Base-by-base conservation (phyloP, 2,888 invertebrate species). In the Neocrepidodera transversa region DNA sequence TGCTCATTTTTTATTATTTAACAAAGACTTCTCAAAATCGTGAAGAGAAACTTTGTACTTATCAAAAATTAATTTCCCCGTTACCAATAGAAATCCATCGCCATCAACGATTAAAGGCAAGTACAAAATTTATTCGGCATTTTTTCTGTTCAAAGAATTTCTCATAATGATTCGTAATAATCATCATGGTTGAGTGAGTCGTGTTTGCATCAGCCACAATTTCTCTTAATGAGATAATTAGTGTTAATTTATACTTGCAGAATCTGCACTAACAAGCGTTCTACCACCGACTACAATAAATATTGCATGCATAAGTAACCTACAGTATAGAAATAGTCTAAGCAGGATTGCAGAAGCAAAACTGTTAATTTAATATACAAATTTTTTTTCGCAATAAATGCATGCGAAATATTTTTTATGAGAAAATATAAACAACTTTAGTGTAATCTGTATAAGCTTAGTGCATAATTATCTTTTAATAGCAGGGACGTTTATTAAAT, bases 151-250 rank as follows among this genome's bases (percentile, higher is more conserved):
- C 35, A 40, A 30, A 40, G 40, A 42, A 42, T 40, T 51, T 51
- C 51, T 42, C 40, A 51, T 42, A 51, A 51, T 23, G 50, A 51
- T 51, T 51, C 50, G 50, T 51, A 51, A 51, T 51, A 51, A 42
- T 51, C 40, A 42, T 28, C 36, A 54, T 16, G 54, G 45, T 45
- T 47, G 45, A 45, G 54, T 54, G 36, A 54, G 45, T 54, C 54
- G 45, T 54, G 54, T 54, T 45, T 36, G 54, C 54, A 36, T 36
- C 45, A 36, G 17, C 32, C 36, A 53, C 53, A 53, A 45, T 53
- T 53, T 53, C 53, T 45, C 23, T 18, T 54, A 54, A 54, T 45
- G 54, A 54, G 45, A 36, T 54, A 54, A 45, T 54, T 54, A 54
- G 54, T 26, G 45, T 23, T 54, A 47, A 54, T 54, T 54, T 54